phyloP scores from a whole-genome alignment of 2,888 invertebrate genomes.

The Cybosia mesomella region DNA sequence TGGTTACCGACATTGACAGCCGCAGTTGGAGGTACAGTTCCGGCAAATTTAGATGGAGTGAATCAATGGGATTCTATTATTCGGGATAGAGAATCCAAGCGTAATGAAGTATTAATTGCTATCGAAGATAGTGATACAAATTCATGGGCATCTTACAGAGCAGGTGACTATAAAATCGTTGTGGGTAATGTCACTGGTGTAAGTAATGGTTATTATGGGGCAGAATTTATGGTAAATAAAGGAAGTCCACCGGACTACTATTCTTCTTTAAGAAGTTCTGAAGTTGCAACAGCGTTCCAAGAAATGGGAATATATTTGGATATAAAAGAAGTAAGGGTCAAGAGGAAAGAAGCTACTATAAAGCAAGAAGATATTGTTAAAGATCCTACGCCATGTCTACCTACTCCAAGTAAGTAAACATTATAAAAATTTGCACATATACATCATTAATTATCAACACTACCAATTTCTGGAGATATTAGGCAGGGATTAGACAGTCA shows the following conservation, averaged over 20 bases:
- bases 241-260: slow-evolving; percentile 70
- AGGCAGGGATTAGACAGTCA: not conserved
- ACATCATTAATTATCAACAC: not conserved
- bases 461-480: not conserved
- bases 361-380: slow-evolving; percentile 67
- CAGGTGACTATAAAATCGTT: slow-evolving; percentile 88
- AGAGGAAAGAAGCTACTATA: slow-evolving; percentile 67
- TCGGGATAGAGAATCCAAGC: slow-evolving; percentile 74
- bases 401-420: slow-evolving; percentile 71
- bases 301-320: slow-evolving; percentile 68
- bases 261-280: slow-evolving; percentile 62
- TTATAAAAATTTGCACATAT: not conserved
- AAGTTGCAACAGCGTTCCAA: slow-evolving; percentile 68
- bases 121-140: slow-evolving; percentile 85
- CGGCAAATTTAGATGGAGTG: slow-evolving; percentile 87
- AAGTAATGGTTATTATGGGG: slow-evolving; percentile 74
- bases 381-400: slow-evolving; percentile 71
- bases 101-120: slow-evolving; percentile 87
- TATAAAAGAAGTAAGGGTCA: slow-evolving; percentile 60
- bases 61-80: slow-evolving; percentile 90
- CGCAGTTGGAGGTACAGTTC: slow-evolving; percentile 70
- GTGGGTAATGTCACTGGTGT: slow-evolving; percentile 84
- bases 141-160: slow-evolving; percentile 85
- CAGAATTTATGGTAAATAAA: slow-evolving; percentile 67
- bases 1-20: slow-evolving; percentile 92